Percentiles rank a stretch among this genome's conserved stretches.
Conservation (phyloP, 1,140 invertebrate genomes). For the Drosophila novamexicana region DNA sequence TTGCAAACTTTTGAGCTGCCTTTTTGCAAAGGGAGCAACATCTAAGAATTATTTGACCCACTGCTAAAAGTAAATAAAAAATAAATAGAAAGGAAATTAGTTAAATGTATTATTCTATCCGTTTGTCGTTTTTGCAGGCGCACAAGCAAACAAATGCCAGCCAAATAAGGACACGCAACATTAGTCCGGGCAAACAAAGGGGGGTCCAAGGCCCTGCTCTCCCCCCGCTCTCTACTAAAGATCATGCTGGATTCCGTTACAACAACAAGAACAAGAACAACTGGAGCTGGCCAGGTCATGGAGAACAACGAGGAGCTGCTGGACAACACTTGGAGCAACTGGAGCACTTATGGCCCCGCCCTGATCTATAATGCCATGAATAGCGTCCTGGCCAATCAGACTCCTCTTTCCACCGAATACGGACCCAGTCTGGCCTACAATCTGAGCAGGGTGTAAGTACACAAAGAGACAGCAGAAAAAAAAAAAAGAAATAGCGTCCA, state of each 20-base stretch:
- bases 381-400: conserved; percentile 65
- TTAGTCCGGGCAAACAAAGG: conserved; percentile 56
- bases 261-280: too few relatives aligned
- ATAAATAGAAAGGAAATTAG: conserved; percentile 47
- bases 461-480: not conserved
- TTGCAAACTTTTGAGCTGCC: too few relatives aligned
- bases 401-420: conserved; percentile 41
- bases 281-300: conserved; percentile 5
- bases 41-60: conserved; percentile 12
- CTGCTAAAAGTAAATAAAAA: too few relatives aligned
- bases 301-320: conserved; percentile 45
- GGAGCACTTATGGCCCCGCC: conserved; percentile 61
- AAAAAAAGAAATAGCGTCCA: not conserved
- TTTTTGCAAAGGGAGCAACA: not conserved
- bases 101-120: conserved; percentile 47
- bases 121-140: conserved; percentile 53
- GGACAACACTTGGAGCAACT: conserved; percentile 58
- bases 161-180: conserved; percentile 73
- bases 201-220: too few relatives aligned
- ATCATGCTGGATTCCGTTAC: not conserved
- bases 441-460: conserved; percentile 59
- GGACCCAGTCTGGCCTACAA: conserved; percentile 45
- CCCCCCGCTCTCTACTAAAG: not conserved
- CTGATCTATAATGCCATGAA: conserved; percentile 62
- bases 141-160: conserved; percentile 64